These are phyloP conservation scores for Tridacna gigas DNA, from an alignment of 2,888 invertebrate genomes.

Conservation along the genomic window DNA sequence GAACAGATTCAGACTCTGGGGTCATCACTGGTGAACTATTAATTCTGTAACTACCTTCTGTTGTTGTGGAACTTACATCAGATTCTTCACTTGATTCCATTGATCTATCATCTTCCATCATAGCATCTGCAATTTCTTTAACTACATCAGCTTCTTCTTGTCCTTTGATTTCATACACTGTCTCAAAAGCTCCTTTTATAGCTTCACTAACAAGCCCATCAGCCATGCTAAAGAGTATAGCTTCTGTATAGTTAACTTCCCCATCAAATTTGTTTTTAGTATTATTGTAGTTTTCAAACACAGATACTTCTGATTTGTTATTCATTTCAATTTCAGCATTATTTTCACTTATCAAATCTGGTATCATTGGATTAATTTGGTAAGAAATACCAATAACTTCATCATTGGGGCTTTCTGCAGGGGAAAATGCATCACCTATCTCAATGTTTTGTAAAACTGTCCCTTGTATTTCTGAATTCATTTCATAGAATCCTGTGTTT, in stretches of 20 bases:
- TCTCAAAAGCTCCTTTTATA: conserved; percentile 55
- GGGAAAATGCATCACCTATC: conserved; percentile 59
- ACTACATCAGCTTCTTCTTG: conserved; percentile 33
- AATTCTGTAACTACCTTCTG: conserved; percentile 70
- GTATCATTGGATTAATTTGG: conserved; percentile 58
- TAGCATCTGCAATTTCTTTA: conserved; percentile 50
- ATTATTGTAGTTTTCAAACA: conserved; percentile 3
- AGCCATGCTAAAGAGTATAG: conserved; percentile 30
- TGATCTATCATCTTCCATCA: conserved; percentile 15
- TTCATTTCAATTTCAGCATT: conserved; percentile 24
- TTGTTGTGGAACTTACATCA: conserved; percentile 66
- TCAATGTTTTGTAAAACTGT: conserved; percentile 59
- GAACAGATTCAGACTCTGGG: conserved; percentile 41
- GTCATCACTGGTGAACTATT: conserved; percentile 49
- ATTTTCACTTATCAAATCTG: conserved; percentile 27
- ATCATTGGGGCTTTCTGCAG: conserved; percentile 62
- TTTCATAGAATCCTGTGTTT: conserved; percentile 39
- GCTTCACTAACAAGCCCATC: conserved; percentile 54
- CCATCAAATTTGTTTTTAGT: not conserved
- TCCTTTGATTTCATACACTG: conserved; percentile 55
- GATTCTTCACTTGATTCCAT: conserved; percentile 61
- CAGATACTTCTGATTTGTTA: not conserved
- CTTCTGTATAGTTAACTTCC: not conserved
- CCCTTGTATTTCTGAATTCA: conserved; percentile 57
- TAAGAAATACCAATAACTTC: conserved; percentile 42